Base-by-base conservation (phyloP, 2,113 vertebrate genomes). In the Limanda limanda region DNA sequence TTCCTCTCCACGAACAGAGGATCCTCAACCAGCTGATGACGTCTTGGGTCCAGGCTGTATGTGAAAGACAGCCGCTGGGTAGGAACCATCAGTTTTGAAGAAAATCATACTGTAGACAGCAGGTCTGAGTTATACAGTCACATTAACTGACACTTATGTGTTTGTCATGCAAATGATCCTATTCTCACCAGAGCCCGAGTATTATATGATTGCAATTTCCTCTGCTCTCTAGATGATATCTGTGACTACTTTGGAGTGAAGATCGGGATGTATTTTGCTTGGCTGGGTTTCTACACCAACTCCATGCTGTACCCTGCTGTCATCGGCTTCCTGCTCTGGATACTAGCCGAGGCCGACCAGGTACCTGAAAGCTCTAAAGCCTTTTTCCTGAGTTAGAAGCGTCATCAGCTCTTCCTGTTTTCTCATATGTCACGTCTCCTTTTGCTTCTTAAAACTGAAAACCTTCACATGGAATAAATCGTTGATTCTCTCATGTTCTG, bases 221-320 rank as follows among this genome's bases (percentile, higher is more conserved):
- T 1, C 3, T 57, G 12, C 67, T 42, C 58, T 78, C 13, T 14
- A 99, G 97, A 99, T 77, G 98, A 99, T 48, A 97, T 99, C 87
- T 98, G 96, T 18, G 97, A 98, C 86, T 99, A 99, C 86, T 99
- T 99, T 0, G 98, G 98, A 2, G 97, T 98, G 89, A 99, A 99
- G 92, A 97, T 99, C 2, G 96, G 95, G 78, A 96, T 99, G 97
- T 99, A 99, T 51, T 99, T 99, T 1, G 96, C 98, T 85, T 99
- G 98, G 98, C 78, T 99, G 80, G 97, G 98, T 5, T 99, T 98
- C 94, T 99, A 99, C 92, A 98, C 98, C 5, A 98, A 97, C 0
- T 97, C 96, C 37, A 96, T 99, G 96, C 95, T 99, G 37, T 99
- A 99, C 82, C 98, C 98, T 0, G 97, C 98, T 0, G 95, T 98